Evolutionary conservation across 2,113 vertebrate genomes (phyloP).

Genomic region (Percopsis transmontana): DNA sequence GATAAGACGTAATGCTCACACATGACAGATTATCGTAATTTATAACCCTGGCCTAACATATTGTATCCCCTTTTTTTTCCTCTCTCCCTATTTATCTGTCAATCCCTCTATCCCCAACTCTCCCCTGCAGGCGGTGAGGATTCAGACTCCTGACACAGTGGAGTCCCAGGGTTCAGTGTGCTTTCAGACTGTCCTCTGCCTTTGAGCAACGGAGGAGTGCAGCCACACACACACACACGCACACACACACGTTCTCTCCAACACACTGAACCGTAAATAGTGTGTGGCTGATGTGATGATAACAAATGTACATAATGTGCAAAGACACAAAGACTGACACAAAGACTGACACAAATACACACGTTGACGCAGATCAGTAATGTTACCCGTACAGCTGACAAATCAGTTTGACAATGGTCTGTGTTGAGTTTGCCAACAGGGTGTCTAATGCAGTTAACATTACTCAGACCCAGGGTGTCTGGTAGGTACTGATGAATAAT

Average conservation of each 20-base stretch:
- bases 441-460: conserved; percentile 59
- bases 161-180: conserved; percentile 69
- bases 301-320: conserved; percentile 56
- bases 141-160: conserved; percentile 66
- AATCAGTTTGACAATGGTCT: conserved; percentile 56
- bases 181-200: conserved; percentile 70
- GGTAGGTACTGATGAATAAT: conserved; percentile 53
- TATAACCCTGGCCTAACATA: conserved; percentile 11
- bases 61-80: conserved; percentile 46
- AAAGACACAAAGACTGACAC: conserved; percentile 29
- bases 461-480: conserved; percentile 46
- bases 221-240: conserved; percentile 38
- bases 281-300: conserved; percentile 57
- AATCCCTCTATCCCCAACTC: conserved; percentile 34
- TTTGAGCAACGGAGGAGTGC: conserved; percentile 65
- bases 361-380: conserved; percentile 51
- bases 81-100: conserved; percentile 42
- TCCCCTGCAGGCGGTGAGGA: conserved; percentile 69
- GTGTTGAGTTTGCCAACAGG: conserved; percentile 62
- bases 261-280: conserved; percentile 40
- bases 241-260: conserved; percentile 24
- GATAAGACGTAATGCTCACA: conserved; percentile 40
- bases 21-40: background rate
- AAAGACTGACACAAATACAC: conserved; percentile 49
- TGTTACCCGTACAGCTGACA: conserved; percentile 43